These are phyloP conservation scores for Chaetodon trifascialis DNA, from an alignment of 2,113 vertebrate genomes.

Conservation along the genomic window DNA sequence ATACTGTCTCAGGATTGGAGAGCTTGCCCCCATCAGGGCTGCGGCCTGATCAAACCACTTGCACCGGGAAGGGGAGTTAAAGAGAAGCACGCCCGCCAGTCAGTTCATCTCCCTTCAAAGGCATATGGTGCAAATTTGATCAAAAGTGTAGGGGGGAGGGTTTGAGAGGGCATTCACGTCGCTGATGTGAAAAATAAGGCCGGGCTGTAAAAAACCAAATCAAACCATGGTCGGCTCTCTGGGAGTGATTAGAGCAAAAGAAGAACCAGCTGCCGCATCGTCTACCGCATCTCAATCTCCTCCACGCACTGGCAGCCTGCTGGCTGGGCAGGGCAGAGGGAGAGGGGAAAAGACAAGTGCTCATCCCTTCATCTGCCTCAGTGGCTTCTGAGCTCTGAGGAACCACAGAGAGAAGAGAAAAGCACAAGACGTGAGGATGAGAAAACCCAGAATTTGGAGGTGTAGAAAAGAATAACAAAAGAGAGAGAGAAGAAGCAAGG, in stretches of 20 bases:
- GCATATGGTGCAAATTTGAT: constrained; percentile 90
- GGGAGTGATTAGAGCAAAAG: constrained; percentile 85
- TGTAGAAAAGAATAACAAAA: constrained; percentile 24
- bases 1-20: constrained; percentile 77
- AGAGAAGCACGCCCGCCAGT: constrained; percentile 78
- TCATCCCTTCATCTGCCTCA: constrained; percentile 62
- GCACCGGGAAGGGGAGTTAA: constrained; percentile 73
- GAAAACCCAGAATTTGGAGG: constrained; percentile 23
- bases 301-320: constrained; percentile 63
- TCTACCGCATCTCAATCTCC: constrained; percentile 77
- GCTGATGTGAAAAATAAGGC: constrained; percentile 86
- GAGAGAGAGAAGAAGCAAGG: constrained; percentile 1
- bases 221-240: constrained; percentile 80
- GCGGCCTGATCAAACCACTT: constrained; percentile 81
- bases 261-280: constrained; percentile 83
- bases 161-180: constrained; percentile 72
- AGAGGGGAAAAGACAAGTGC: constrained; percentile 52
- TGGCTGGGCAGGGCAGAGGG: constrained; percentile 36
- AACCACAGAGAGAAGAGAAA: constrained; percentile 57
- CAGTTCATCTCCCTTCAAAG: constrained; percentile 81
- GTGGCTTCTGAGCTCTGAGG: constrained; percentile 46
- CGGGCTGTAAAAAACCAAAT: constrained; percentile 84
- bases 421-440: constrained; percentile 7
- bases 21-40: constrained; percentile 73
- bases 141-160: constrained; percentile 74